Percentiles rank a stretch among this genome's conserved stretches.
Evolutionary conservation across 2,797 vertebrate species (phyloP).

Genomic region (Gallinago stenura): DNA sequence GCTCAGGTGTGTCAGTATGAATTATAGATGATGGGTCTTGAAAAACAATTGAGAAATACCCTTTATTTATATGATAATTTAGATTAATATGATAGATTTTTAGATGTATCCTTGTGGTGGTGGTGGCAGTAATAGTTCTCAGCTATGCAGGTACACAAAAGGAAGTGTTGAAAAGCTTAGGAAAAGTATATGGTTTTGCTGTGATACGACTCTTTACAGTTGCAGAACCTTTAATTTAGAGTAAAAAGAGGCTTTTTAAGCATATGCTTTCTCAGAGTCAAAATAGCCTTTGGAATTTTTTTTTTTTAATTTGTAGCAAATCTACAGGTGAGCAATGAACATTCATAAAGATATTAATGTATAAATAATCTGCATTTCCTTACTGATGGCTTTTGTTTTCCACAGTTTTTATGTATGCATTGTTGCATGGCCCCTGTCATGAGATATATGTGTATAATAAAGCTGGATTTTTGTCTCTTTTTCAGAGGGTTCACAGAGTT

Average conservation of each 20-base stretch:
- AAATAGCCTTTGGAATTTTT: background rate
- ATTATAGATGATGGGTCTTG: background rate
- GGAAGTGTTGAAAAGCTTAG: background rate
- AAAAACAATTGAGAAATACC: background rate
- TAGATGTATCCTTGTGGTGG: background rate
- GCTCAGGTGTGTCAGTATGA: rapidly evolving
- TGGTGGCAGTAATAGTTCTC: background rate
- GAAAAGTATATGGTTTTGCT: background rate
- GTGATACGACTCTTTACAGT: rapidly evolving
- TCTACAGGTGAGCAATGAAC: too few species aligned
- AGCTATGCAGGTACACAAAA: background rate
- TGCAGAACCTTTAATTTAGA: background rate
- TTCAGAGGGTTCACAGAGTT: constrained; percentile 87
- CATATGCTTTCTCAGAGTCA: background rate
- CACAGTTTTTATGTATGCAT: background rate
- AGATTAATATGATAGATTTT: background rate
- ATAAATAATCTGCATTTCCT: background rate
- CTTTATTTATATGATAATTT: background rate
- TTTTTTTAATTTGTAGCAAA: background rate
- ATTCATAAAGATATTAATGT: rapidly evolving
- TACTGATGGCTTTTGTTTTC: background rate
- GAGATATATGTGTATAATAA: background rate
- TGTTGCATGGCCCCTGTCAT: background rate
- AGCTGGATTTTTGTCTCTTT: background rate
- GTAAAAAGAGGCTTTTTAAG: background rate